Conservation (phyloP, 2,113 vertebrate species). For the Paradisaea rubra region DNA sequence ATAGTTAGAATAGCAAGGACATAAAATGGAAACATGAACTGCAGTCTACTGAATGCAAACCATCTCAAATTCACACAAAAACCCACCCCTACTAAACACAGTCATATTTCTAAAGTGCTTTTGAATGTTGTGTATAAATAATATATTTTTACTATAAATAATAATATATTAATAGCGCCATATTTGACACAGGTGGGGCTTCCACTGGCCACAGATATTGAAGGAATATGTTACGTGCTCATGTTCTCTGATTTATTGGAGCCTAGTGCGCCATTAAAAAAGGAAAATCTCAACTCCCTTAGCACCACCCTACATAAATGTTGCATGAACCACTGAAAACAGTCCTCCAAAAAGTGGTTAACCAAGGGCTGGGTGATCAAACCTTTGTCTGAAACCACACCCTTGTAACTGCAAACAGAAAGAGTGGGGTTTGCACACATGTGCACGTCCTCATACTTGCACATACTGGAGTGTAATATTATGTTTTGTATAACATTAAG, state of each 20-base stretch:
- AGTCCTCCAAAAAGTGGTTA: neutral
- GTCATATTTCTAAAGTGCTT: neutral
- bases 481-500: neutral
- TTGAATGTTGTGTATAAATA: neutral
- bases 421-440: neutral
- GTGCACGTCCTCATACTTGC: accelerated
- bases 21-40: neutral
- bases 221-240: neutral
- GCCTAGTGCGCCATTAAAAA: neutral
- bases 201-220: neutral
- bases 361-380: neutral
- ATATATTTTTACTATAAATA: neutral
- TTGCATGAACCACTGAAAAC: neutral
- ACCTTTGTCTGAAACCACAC: neutral
- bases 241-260: neutral
- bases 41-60: neutral
- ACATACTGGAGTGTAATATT: accelerated
- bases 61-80: neutral
- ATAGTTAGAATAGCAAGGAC: neutral
- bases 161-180: neutral
- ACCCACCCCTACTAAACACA: accelerated
- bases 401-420: neutral
- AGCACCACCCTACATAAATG: neutral
- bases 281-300: neutral
- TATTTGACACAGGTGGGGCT: neutral